Conservation (phyloP, 2,113 vertebrate genomes). For the Campylomormyrus numenius region DNA sequence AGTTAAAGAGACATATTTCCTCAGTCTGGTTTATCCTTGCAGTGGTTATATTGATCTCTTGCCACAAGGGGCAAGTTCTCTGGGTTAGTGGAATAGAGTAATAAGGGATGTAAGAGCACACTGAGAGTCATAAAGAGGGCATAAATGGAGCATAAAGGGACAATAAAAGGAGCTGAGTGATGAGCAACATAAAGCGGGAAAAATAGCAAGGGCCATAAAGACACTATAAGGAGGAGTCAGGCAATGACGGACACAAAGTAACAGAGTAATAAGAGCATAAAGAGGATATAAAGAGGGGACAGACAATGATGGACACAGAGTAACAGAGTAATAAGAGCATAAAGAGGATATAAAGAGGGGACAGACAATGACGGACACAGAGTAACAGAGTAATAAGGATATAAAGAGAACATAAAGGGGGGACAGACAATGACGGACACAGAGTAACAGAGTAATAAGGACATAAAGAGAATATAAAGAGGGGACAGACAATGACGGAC, state of each 20-base stretch:
- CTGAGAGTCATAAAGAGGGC: not conserved
- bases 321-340: not conserved
- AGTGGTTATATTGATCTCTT: not conserved
- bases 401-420: not conserved
- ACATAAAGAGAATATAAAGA: not conserved
- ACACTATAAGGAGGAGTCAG: not conserved
- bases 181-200: not conserved
- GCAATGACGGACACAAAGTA: not conserved
- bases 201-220: not conserved
- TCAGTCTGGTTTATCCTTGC: not conserved
- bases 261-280: not conserved
- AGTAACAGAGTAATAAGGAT: not conserved
- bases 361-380: not conserved
- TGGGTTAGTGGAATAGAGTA: not conserved
- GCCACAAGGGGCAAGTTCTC: not conserved
- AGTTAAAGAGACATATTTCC: not conserved
- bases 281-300: not conserved
- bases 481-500: not conserved
- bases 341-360: not conserved
- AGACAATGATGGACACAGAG: not conserved
- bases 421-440: not conserved
- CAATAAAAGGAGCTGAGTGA: not conserved
- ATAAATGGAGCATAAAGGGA: not conserved
- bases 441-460: not conserved
- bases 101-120: not conserved